Evolutionary conservation across 23 tunicate genomes (phyloP).

Genomic region (Oikopleura dioica): DNA sequence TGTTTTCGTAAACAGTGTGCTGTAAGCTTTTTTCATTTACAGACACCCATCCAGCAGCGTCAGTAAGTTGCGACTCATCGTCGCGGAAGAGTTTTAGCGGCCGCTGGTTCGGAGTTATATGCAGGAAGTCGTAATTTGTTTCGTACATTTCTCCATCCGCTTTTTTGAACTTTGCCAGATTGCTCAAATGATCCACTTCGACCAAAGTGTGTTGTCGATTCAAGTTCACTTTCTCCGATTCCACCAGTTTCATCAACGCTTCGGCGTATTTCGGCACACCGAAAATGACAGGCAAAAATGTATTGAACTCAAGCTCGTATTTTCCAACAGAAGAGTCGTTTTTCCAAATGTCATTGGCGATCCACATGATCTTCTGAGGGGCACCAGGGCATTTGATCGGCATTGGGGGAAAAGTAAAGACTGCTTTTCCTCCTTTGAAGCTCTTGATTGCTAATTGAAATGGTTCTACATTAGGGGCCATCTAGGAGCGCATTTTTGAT

Average conservation of each 20-base stretch:
- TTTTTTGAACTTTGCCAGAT: no score
- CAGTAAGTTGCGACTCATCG: constrained; percentile 19
- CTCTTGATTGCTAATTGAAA: constrained; percentile 41
- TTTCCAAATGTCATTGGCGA: constrained; percentile 49
- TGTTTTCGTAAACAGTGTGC: constrained; percentile 35
- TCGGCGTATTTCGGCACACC: constrained; percentile 85
- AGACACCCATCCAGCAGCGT: constrained; percentile 56
- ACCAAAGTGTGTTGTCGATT: no score
- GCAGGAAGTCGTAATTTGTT: not conserved
- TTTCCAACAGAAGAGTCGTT: constrained; percentile 22
- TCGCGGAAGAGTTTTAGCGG: not conserved
- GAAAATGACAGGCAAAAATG: constrained; percentile 59
- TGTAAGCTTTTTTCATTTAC: constrained; percentile 56
- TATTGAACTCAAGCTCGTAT: constrained; percentile 69
- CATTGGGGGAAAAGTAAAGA: constrained; percentile 63
- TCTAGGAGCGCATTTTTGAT: no score
- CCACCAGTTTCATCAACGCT: constrained; percentile 35
- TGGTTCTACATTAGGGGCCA: no score
- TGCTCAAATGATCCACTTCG: no score
- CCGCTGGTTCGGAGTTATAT: not conserved
- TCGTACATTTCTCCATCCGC: not conserved
- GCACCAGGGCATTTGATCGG: constrained; percentile 91
- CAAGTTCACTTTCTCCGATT: no score
- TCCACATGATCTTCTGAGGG: constrained; percentile 84
- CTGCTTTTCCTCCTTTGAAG: constrained; percentile 73